Percentiles rank a stretch among this genome's conserved stretches.
Evolutionary conservation across 2,888 invertebrate species (phyloP).

Genomic region (Pachymerium ferrugineum): DNA sequence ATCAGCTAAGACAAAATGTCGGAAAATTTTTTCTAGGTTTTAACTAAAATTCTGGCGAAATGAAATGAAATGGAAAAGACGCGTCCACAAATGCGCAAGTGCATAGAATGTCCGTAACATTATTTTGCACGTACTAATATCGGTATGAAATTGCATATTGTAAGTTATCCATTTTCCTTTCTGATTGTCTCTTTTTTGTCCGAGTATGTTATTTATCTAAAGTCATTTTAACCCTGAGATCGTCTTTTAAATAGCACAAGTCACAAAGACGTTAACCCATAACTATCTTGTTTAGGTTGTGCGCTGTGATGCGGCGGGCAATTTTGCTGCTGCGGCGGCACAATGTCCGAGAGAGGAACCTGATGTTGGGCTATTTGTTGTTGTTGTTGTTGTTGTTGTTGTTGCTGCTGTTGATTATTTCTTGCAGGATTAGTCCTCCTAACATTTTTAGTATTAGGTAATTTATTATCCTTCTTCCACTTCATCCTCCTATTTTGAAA

Average conservation of each 20-base stretch:
- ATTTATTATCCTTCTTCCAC: conserved; percentile 81
- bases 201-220: too few relatives aligned
- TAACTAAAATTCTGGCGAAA: too few relatives aligned
- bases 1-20: too few relatives aligned
- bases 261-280: conserved; percentile 57
- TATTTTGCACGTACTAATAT: too few relatives aligned
- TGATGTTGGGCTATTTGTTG: conserved; percentile 39
- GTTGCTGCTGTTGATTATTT: conserved; percentile 46
- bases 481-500: conserved; percentile 81
- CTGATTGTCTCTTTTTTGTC: too few relatives aligned
- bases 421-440: conserved; percentile 61
- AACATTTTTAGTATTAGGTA: conserved; percentile 76
- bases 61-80: too few relatives aligned
- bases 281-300: conserved; percentile 63
- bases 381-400: too few relatives aligned
- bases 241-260: conserved; percentile 10
- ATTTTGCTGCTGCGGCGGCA: conserved; percentile 31
- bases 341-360: conserved; percentile 30
- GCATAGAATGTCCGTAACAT: too few relatives aligned
- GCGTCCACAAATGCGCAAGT: too few relatives aligned
- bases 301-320: conserved; percentile 57
- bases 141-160: too few relatives aligned
- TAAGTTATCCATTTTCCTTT: too few relatives aligned
- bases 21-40: background rate
- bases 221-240: conserved; percentile 21